Percentiles rank a stretch among this genome's conserved stretches.
phyloP scores from a whole-genome alignment of 1,140 invertebrate genomes.

The Scaptomyza hsui region DNA sequence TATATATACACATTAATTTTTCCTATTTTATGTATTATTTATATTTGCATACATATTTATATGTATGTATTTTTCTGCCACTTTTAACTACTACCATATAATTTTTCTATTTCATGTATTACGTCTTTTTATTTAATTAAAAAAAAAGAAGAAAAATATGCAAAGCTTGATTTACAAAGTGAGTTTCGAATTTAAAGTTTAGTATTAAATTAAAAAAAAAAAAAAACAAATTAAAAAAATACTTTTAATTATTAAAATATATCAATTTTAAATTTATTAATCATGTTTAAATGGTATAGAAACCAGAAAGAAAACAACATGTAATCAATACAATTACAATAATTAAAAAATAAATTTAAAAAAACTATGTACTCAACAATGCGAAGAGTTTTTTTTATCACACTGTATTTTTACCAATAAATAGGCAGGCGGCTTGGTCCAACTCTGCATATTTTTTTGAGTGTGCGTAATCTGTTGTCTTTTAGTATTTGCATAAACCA shows the following conservation, averaged over 20 bases:
- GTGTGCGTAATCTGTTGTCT: too few relatives aligned
- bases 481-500: not conserved
- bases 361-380: conserved; percentile 69
- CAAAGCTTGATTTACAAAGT: conserved; percentile 71
- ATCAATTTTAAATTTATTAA: conserved; percentile 79
- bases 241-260: conserved; percentile 71
- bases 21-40: conserved; percentile 74
- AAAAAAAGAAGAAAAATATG: conserved; percentile 44
- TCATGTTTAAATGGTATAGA: conserved; percentile 70
- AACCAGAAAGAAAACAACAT: conserved; percentile 54
- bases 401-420: too few relatives aligned
- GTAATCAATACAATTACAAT: conserved; percentile 78
- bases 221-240: conserved; percentile 43
- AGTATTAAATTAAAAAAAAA: conserved; percentile 67
- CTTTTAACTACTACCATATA: conserved; percentile 45
- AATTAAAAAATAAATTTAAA: conserved; percentile 70
- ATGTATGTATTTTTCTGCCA: conserved; percentile 56
- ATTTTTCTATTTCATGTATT: conserved; percentile 42
- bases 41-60: conserved; percentile 34
- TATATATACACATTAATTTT: conserved; percentile 38
- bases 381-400: not conserved
- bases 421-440: too few relatives aligned
- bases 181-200: conserved; percentile 80
- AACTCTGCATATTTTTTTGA: too few relatives aligned
- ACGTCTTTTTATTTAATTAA: conserved; percentile 46